A percentile compares a stretch with the other conserved stretches of the same genome.
Evolutionary conservation across 1,140 invertebrate species (phyloP).

Genomic region (Caenorhabditis inopinata): DNA sequence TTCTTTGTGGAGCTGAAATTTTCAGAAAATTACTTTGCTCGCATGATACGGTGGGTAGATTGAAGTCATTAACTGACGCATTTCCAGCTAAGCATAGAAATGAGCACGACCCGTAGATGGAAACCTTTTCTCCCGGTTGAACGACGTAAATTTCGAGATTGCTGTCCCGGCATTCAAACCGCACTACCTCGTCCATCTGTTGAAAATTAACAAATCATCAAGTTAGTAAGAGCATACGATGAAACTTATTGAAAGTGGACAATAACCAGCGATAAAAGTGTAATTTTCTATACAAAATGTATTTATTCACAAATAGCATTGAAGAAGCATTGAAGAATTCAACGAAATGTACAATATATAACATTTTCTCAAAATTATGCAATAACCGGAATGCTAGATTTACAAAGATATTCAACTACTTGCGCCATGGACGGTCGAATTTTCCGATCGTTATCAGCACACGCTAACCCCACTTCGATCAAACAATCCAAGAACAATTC

Average conservation of each 20-base stretch:
- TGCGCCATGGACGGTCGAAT: not conserved
- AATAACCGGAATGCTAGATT: not conserved
- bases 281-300: no score
- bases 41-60: not conserved
- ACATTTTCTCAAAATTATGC: no score
- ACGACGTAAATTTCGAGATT: not conserved
- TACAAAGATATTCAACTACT: not conserved
- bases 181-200: not conserved
- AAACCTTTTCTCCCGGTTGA: not conserved
- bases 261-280: no score
- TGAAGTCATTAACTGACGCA: not conserved
- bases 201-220: no score
- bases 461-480: not conserved
- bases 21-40: not conserved
- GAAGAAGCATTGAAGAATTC: no score
- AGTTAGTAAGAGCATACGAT: no score
- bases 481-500: not conserved
- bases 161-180: not conserved
- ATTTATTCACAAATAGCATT: no score
- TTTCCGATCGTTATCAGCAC: not conserved
- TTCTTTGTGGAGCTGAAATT: constrained; percentile 4
- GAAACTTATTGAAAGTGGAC: no score
- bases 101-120: not conserved
- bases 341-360: not conserved
- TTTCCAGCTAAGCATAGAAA: not conserved